Percentiles rank a stretch among this genome's conserved stretches.
phyloP scores from a whole-genome alignment of 2,888 invertebrate genomes.

The Linnaemya tessellans region DNA sequence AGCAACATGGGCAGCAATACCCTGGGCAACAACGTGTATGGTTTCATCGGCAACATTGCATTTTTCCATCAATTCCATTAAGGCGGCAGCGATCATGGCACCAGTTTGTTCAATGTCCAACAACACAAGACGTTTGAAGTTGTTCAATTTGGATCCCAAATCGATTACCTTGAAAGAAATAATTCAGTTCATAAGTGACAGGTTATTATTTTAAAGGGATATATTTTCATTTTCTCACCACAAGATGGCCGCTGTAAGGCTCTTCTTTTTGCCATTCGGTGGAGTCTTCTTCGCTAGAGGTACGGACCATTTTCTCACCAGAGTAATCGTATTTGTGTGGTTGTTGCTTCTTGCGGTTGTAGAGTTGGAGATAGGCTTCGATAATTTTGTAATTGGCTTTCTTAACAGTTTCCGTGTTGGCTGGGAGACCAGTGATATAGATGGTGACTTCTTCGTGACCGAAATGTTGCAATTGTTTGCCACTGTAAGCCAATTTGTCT shows the following conservation, averaged over 20 bases:
- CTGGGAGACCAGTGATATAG: slow-evolving; percentile 79
- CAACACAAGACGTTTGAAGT: slow-evolving; percentile 76
- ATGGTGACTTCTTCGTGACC: slow-evolving; percentile 80
- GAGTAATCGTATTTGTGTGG: slow-evolving; percentile 13
- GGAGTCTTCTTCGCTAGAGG: slow-evolving; percentile 77
- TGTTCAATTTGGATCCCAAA: slow-evolving; percentile 76
- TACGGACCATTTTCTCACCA: slow-evolving; percentile 9
- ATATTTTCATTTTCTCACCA: slow-evolving; percentile 25
- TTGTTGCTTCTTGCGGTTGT: slow-evolving; percentile 22
- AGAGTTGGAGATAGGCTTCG: slow-evolving; percentile 79
- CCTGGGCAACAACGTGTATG: slow-evolving; percentile 81
- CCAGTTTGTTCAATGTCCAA: slow-evolving; percentile 78
- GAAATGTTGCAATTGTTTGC: slow-evolving; percentile 76
- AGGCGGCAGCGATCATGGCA: slow-evolving; percentile 77
- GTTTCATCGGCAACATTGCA: slow-evolving; percentile 77
- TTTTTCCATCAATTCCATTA: slow-evolving; percentile 76
- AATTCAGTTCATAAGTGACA: not conserved
- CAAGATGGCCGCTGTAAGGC: slow-evolving; percentile 29
- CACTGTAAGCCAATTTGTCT: slow-evolving; percentile 75
- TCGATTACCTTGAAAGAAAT: slow-evolving; percentile 74
- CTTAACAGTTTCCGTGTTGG: slow-evolving; percentile 73
- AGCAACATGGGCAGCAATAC: slow-evolving; percentile 80
- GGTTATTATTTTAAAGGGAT: not conserved
- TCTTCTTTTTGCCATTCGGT: slow-evolving; percentile 66
- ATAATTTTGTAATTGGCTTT: slow-evolving; percentile 79